Evolutionary conservation across 2,888 invertebrate genomes (phyloP), one percentile per base, ranked within the genome.

Genomic region (Perizoma flavofasciatum): DNA sequence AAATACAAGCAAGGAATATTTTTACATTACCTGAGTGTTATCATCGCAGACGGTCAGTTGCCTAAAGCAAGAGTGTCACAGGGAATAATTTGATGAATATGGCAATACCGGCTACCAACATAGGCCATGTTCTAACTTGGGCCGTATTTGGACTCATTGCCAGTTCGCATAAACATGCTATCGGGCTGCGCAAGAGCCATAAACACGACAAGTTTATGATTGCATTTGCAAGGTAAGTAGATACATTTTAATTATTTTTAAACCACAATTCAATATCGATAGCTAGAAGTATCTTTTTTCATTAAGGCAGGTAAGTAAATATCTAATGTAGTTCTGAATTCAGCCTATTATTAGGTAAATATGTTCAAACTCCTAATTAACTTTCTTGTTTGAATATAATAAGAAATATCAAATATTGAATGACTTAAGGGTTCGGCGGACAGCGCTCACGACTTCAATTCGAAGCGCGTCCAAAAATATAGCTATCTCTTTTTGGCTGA

Each of bases 41-140:
- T 73, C 71, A 55, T 50, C 49, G 55, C 57, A 56, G 57, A 53
- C 55, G 45, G 63, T 65, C 60, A 46, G 22, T 59, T 59, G 46
- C 55, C 41, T 35, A 43, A 43, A 50, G 49, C 59, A 55, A 52
- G 32, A 71, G 69, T 71, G 67, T 72, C 68, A 67, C 63, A 22
- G 55, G 50, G 59, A 70, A 69, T 69, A 70, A 70, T 74, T 75
- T 63, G 51, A 59, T 71, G 47, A 63, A 71, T 75, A 79, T 66
- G 72, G 74, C 63, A 69, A 69, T 61, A 69, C 65, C 66, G 35
- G 64, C 68, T 71, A 65, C 65, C 63, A 65, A 71, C 70, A 65
- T 53, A 62, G 64, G 62, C 53, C 54, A 55, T 50, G 66, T 65
- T 63, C 43, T 22, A 22, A 22, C 22, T 41, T n/a, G 40, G 35